Conservation (phyloP, 2,113 vertebrate genomes). For the Lepus americanus region DNA sequence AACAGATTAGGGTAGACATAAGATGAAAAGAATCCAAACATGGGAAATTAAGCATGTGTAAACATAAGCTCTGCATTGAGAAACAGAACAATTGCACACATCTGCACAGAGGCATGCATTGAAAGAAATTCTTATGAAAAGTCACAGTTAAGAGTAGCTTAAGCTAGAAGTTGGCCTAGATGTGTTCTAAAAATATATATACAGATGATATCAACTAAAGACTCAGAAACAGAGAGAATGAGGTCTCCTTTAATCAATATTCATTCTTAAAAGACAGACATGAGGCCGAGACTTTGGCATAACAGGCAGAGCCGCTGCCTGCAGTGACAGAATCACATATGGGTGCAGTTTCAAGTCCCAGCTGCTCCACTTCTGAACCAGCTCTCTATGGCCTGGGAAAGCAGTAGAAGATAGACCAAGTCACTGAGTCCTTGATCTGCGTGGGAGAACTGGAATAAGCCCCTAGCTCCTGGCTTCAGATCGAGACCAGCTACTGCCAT, state of each 20-base stretch:
- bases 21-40: slow-evolving; percentile 27
- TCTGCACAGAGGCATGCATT: not conserved
- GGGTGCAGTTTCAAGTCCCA: too few relatives aligned
- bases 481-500: too few relatives aligned
- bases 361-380: too few relatives aligned
- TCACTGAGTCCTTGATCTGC: too few relatives aligned
- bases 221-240: not conserved
- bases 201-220: not conserved
- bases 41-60: not conserved
- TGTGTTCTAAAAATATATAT: not conserved
- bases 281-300: too few relatives aligned
- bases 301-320: too few relatives aligned
- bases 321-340: too few relatives aligned
- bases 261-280: not conserved
- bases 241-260: not conserved
- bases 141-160: not conserved
- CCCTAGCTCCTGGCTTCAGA: too few relatives aligned
- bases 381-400: too few relatives aligned
- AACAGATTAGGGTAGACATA: not conserved
- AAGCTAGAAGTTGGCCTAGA: not conserved
- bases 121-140: not conserved
- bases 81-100: not conserved
- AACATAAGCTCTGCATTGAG: not conserved
- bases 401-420: too few relatives aligned
- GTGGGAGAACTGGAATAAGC: too few relatives aligned